phyloP scores from a whole-genome alignment of 2,113 vertebrate species.

The Ceyx melanurus region DNA sequence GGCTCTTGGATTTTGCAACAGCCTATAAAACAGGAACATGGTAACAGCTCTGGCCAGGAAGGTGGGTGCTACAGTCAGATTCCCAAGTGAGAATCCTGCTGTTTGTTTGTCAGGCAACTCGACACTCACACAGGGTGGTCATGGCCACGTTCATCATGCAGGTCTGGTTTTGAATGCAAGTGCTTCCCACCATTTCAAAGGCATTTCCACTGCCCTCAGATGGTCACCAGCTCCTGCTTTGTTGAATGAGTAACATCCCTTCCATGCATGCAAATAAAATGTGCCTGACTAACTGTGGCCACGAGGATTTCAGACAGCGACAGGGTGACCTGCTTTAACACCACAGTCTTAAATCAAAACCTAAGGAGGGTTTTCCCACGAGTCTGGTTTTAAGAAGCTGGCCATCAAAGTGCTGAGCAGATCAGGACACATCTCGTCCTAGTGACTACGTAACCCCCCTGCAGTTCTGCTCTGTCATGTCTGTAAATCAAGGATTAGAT shows the following conservation, averaged over 20 bases:
- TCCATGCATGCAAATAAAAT: neutral
- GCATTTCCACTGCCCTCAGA: neutral
- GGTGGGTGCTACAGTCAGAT: neutral
- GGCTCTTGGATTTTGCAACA: neutral
- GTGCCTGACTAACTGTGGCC: neutral
- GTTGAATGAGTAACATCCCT: constrained; percentile 2
- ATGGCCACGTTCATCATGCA: neutral
- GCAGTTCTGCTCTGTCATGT: neutral
- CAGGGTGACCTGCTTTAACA: neutral
- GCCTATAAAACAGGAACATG: neutral
- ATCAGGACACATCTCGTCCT: neutral
- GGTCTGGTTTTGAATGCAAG: neutral
- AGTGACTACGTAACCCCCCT: neutral
- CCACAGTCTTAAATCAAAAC: neutral
- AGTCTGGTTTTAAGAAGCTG: neutral
- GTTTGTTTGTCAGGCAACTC: neutral
- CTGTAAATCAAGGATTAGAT: neutral
- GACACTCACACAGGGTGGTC: neutral
- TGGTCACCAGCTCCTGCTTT: neutral
- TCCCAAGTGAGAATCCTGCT: neutral
- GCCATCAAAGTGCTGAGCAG: neutral
- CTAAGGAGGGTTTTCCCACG: neutral
- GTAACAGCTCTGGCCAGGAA: fast-evolving
- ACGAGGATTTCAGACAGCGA: neutral
- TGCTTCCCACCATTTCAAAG: constrained; percentile 13